phyloP scores from a whole-genome alignment of 2,888 invertebrate species.

The Blastobasis lacticolella region DNA sequence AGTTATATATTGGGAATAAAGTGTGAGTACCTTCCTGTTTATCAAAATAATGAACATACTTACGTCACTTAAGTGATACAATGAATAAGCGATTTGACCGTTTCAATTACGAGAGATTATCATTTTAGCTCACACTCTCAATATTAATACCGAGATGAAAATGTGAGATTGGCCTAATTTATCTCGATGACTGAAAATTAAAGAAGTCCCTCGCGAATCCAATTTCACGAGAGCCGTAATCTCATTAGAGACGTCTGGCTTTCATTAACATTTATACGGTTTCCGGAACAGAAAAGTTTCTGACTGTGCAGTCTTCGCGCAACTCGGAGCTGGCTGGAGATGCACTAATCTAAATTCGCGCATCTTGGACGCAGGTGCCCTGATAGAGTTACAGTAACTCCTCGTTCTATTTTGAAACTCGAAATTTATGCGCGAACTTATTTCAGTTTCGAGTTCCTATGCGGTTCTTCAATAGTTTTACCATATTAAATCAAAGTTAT shows the following conservation, averaged over 20 bases:
- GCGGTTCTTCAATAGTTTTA: too few relatives aligned
- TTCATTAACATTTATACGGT: slow-evolving; percentile 72
- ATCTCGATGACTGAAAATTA: slow-evolving; percentile 63
- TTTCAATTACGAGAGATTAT: too few relatives aligned
- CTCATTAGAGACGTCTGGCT: slow-evolving; percentile 66
- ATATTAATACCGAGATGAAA: too few relatives aligned
- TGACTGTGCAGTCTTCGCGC: slow-evolving; percentile 22
- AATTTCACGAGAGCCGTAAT: slow-evolving; percentile 68
- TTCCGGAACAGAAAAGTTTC: slow-evolving; percentile 53
- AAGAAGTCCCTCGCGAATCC: slow-evolving; percentile 66
- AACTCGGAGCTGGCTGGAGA: slow-evolving; percentile 19
- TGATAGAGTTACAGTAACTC: slow-evolving; percentile 40
- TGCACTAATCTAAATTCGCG: slow-evolving; percentile 61
- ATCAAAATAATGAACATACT: too few relatives aligned
- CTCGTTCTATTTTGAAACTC: slow-evolving; percentile 35
- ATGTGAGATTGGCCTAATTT: slow-evolving; percentile 37
- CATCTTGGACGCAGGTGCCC: slow-evolving; percentile 47
- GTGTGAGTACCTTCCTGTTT: too few relatives aligned
- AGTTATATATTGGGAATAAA: too few relatives aligned
- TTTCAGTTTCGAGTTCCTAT: slow-evolving; percentile 1
- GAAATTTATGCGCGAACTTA: slow-evolving; percentile 48
- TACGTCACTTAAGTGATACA: too few relatives aligned
- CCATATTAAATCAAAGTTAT: too few relatives aligned
- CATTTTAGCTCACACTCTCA: not conserved
- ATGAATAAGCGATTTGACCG: too few relatives aligned